These are phyloP conservation scores for Mylabris phalerata DNA, from an alignment of 1,140 invertebrate species.

Conservation along the genomic window DNA sequence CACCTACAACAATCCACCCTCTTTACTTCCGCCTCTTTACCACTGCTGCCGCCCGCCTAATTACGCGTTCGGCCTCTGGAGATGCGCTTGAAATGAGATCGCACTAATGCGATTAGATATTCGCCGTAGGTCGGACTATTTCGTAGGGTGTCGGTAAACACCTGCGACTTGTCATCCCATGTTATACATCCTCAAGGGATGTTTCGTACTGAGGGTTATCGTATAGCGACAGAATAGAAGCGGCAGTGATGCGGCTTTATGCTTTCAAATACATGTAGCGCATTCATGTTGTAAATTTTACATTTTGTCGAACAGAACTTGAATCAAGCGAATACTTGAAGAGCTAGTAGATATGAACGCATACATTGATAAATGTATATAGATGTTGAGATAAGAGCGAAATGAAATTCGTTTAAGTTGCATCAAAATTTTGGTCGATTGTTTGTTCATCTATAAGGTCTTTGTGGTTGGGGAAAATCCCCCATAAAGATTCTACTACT, in stretches of 20 bases:
- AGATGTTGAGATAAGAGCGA: no score
- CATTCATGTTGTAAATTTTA: slow-evolving; percentile 5
- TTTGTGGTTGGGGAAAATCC: no score
- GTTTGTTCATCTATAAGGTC: no score
- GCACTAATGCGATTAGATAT: slow-evolving; percentile 18
- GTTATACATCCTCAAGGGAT: slow-evolving; percentile 10
- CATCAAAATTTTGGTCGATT: no score
- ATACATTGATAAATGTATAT: no score
- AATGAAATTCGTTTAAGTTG: no score
- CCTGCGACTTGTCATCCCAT: slow-evolving; percentile 16
- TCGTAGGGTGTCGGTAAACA: slow-evolving; percentile 14
- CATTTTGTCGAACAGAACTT: slow-evolving; percentile 10
- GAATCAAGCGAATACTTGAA: not conserved
- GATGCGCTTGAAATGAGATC: slow-evolving; percentile 19
- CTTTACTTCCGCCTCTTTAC: not conserved
- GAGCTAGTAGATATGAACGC: no score
- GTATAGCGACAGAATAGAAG: not conserved
- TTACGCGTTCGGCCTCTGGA: slow-evolving; percentile 12
- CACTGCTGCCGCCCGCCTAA: slow-evolving; percentile 4
- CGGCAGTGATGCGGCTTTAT: slow-evolving; percentile 1
- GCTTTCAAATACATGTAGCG: not conserved
- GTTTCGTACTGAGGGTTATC: not conserved
- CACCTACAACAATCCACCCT: not conserved
- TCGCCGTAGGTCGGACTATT: slow-evolving; percentile 7
- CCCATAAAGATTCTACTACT: no score